Evolutionary conservation across 2,113 vertebrate species (phyloP).

Genomic region (Caranx ignobilis): DNA sequence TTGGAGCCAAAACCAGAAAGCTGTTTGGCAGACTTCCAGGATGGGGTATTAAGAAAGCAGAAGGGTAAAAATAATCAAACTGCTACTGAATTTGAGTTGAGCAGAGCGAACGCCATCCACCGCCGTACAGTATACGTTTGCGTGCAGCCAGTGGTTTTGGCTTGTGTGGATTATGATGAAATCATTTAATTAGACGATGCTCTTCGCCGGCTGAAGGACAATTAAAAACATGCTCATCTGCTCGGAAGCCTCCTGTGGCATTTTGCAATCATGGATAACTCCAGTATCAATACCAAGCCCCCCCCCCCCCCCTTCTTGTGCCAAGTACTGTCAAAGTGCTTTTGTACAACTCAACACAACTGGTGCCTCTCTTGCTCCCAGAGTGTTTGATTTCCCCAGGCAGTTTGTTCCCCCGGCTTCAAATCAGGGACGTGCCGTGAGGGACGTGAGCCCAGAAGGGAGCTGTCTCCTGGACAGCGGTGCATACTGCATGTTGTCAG

Average conservation of each 20-base stretch:
- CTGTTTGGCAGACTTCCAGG: conserved; percentile 41
- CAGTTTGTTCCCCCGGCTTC: conserved; percentile 8
- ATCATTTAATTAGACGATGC: neutral
- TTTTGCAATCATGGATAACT: conserved; percentile 4
- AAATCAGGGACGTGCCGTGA: neutral
- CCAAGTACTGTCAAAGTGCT: neutral
- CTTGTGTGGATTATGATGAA: neutral
- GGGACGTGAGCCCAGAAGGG: conserved; percentile 14
- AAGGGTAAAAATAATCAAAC: conserved; percentile 28
- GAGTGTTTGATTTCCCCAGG: conserved; percentile 31
- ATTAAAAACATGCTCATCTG: conserved; percentile 14
- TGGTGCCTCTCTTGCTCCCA: neutral
- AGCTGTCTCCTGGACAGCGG: conserved; percentile 66
- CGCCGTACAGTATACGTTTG: neutral
- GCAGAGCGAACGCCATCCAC: neutral
- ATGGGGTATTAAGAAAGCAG: conserved; percentile 20
- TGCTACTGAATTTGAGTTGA: conserved; percentile 14
- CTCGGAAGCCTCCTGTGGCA: neutral
- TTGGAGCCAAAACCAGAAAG: conserved; percentile 17
- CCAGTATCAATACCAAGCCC: neutral
- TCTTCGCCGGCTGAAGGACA: conserved; percentile 3
- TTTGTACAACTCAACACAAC: conserved; percentile 5
- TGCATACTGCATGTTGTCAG: conserved; percentile 21
- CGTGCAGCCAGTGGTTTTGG: conserved; percentile 18
- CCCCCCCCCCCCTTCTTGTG: neutral